These are phyloP conservation scores for Stenurella melanura DNA, from an alignment of 2,888 invertebrate species.

Conservation along the genomic window DNA sequence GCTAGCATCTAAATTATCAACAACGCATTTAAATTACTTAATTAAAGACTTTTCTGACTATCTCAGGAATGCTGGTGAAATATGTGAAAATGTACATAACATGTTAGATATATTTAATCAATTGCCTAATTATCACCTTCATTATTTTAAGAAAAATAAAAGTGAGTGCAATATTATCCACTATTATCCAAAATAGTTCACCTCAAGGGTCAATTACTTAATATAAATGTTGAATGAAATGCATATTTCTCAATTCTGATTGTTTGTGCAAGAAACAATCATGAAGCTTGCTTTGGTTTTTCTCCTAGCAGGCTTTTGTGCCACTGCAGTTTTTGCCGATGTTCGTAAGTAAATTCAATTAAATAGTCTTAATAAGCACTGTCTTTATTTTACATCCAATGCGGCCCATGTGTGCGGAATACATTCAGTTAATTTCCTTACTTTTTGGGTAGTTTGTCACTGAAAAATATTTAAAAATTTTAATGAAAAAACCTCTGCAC, in stretches of 20 bases:
- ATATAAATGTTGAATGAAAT: constrained; percentile 25
- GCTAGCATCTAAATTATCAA: no score
- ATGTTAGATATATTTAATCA: no score
- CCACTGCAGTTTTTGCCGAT: constrained; percentile 13
- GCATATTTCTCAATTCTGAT: constrained; percentile 1
- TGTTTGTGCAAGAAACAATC: constrained; percentile 40
- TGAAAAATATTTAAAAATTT: no score
- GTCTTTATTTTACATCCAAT: no score
- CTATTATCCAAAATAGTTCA: constrained; percentile 18
- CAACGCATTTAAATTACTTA: no score
- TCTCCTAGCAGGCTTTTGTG: constrained; percentile 32
- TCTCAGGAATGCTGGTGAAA: no score
- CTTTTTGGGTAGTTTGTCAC: no score
- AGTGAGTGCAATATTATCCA: background rate
- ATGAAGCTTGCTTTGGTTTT: constrained; percentile 38
- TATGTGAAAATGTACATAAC: no score
- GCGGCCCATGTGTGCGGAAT: no score
- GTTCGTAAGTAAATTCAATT: constrained; percentile 25
- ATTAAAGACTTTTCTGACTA: no score
- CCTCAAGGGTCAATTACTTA: background rate
- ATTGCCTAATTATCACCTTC: background rate
- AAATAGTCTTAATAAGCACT: background rate
- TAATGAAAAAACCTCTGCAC: no score
- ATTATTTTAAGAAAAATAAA: constrained; percentile 8
- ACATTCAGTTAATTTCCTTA: no score